phyloP scores from a whole-genome alignment of 2,888 invertebrate species.

The Bombylius discolor region DNA sequence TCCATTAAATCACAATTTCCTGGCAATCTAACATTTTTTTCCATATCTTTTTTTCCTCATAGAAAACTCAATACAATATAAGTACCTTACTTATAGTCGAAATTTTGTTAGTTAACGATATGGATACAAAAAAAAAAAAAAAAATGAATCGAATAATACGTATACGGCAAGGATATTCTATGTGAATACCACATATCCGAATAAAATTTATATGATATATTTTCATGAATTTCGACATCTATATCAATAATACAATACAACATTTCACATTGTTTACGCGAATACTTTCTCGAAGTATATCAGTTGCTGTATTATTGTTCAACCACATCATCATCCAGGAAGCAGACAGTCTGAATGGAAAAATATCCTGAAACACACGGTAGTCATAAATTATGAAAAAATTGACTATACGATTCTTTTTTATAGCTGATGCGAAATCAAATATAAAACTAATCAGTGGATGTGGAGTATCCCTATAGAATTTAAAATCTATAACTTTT shows the following conservation, averaged over 20 bases:
- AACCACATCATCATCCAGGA: slow-evolving; percentile 4
- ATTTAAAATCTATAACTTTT: slow-evolving; percentile 2
- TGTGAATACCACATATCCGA: no score
- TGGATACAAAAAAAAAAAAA: neutral
- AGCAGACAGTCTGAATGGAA: slow-evolving; percentile 14
- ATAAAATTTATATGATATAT: no score
- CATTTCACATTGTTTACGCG: neutral
- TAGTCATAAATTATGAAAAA: slow-evolving; percentile 19
- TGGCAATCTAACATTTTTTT: slow-evolving; percentile 12
- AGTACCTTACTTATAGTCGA: neutral
- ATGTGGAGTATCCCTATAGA: no score
- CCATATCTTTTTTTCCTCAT: neutral
- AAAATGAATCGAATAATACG: neutral
- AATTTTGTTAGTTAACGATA: neutral
- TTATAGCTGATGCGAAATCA: neutral
- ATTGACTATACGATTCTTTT: neutral
- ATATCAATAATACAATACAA: neutral
- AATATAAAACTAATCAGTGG: no score
- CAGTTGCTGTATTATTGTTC: neutral
- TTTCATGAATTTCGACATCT: no score
- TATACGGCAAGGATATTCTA: no score
- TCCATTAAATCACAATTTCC: slow-evolving; percentile 21
- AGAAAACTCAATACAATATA: neutral
- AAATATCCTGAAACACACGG: slow-evolving; percentile 15
- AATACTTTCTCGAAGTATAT: neutral